These are phyloP conservation scores for Zophobas atratus DNA, from an alignment of 1,140 invertebrate species.

Conservation along the genomic window DNA sequence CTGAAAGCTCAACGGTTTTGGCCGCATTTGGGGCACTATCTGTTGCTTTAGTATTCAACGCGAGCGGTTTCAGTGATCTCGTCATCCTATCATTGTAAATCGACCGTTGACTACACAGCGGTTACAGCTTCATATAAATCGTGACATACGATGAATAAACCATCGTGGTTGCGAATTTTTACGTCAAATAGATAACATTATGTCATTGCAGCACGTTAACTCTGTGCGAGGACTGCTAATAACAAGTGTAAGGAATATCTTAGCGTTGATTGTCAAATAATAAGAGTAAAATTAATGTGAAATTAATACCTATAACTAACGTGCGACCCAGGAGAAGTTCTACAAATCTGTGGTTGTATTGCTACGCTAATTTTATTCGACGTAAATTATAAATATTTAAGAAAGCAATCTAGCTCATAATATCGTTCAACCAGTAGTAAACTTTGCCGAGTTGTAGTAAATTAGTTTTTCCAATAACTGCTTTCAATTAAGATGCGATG, in stretches of 20 bases:
- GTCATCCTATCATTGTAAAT: constrained; percentile 49
- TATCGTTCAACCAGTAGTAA: too few species aligned
- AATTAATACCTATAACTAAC: too few species aligned
- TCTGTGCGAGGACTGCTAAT: constrained; percentile 7
- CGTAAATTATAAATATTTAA: too few species aligned
- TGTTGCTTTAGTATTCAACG: constrained; percentile 48
- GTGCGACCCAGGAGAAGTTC: too few species aligned
- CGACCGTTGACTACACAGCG: constrained; percentile 48
- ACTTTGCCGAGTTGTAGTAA: too few species aligned
- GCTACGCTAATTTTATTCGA: too few species aligned
- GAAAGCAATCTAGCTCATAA: too few species aligned
- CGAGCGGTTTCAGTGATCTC: constrained; percentile 46
- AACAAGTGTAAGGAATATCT: neutral
- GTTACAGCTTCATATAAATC: constrained; percentile 48
- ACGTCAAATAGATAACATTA: constrained; percentile 34
- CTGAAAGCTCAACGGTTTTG: constrained; percentile 31
- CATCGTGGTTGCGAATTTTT: constrained; percentile 35
- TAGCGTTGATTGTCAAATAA: too few species aligned
- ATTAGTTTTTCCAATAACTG: too few species aligned
- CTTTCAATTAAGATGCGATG: too few species aligned
- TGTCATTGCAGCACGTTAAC: constrained; percentile 21
- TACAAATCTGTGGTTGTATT: too few species aligned
- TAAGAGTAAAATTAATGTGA: too few species aligned
- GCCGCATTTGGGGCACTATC: constrained; percentile 39
- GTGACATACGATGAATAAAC: constrained; percentile 46